Base-by-base conservation (phyloP, 2,888 invertebrate genomes). In the Hirtodrosophila confusa region DNA sequence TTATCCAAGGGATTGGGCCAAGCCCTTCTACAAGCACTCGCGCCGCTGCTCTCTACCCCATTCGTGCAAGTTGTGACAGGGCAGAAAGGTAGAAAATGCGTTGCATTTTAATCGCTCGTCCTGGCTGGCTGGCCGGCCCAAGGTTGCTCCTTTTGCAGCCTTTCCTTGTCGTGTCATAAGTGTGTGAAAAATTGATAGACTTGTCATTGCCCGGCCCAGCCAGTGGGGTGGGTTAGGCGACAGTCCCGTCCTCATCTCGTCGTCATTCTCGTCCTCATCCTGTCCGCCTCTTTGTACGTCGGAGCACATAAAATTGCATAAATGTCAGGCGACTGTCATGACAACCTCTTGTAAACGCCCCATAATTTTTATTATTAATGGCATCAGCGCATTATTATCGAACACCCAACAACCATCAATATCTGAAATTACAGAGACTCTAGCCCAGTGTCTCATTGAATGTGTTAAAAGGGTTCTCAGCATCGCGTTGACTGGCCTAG, bases 131-230 rank as follows among this genome's bases (percentile, higher is more conserved):
- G 17, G 17, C 17, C 17, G 17, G 17, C 17, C 17, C 53, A 47
- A 54, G 60, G 63, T 64, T 68, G 77, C 65, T 67, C 67, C 75
- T 73, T 75, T 75, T 47, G 65, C 69, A 64, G 72, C 70, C 75
- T 70, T 76, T 65, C 69, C 54, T 50, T 65, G 69, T 53, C 60
- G 62, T 65, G 74, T 71, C 80, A 75, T 82, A 73, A 83, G 80
- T 84, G 86, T 84, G 83, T 83, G 86, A 84, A 78, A 86, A 78
- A 82, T 86, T 86, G 86, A 85, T 86, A 85, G 84, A 85, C 86
- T 86, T 84, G 86, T 85, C 86, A 86, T 53, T 70, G 50, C 39
- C 37, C 29, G 27, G 37, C 39, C 31, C 49, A 45, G 43, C 40
- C 54, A 35, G 70, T 72, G 74, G 80, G 80, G 82, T 80, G 77